phyloP scores from a whole-genome alignment of 2,797 vertebrate genomes.

The Mus minutoides region DNA sequence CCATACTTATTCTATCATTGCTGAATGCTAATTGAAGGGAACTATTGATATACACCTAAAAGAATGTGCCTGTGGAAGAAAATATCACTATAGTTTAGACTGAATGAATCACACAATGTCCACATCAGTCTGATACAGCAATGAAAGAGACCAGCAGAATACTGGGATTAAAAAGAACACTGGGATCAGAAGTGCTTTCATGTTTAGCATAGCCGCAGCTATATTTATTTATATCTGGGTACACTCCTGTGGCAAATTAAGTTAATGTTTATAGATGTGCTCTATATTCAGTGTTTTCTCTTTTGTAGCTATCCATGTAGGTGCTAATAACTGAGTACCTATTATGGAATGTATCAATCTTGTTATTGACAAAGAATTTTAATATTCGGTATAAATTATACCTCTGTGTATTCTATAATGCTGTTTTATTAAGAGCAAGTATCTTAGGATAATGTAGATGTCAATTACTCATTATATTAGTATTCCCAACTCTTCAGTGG shows the following conservation, averaged over 20 bases:
- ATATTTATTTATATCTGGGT: not conserved
- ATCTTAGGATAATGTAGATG: constrained; percentile 73
- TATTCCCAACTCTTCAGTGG: constrained; percentile 72
- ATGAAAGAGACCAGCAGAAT: not conserved
- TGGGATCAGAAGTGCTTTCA: not conserved
- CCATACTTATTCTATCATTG: not conserved
- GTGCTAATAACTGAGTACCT: not conserved
- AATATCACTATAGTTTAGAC: not conserved
- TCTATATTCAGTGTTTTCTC: not conserved
- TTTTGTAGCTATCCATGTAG: constrained; percentile 30
- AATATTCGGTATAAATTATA: constrained; percentile 69
- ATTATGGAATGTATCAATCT: not conserved
- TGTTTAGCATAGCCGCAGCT: not conserved
- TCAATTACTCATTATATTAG: constrained; percentile 75
- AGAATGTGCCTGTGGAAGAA: not conserved
- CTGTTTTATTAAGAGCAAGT: constrained; percentile 45
- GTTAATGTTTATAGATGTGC: not conserved
- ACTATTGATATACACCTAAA: not conserved
- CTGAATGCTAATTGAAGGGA: not conserved
- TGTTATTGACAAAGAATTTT: constrained; percentile 46
- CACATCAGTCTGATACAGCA: not conserved
- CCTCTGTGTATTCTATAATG: constrained; percentile 62
- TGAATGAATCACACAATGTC: not conserved
- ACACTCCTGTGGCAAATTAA: not conserved
- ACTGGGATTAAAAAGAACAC: not conserved